Evolutionary conservation across 2,888 invertebrate species (phyloP).

Genomic region (Chesias legatella): DNA sequence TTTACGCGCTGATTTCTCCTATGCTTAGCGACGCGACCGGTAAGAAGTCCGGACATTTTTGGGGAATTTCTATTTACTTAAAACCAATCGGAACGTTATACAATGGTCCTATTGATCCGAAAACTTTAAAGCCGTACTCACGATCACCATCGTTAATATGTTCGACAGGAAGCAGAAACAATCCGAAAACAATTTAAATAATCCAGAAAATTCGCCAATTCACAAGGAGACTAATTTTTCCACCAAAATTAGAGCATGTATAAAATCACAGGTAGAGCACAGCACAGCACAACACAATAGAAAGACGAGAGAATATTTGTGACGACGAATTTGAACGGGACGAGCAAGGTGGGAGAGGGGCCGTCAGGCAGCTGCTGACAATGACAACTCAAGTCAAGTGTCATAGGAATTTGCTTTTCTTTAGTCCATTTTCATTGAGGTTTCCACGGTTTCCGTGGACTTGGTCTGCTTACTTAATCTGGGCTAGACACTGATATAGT

Average conservation of each 20-base stretch:
- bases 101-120: slow-evolving; percentile 45
- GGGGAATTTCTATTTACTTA: slow-evolving; percentile 33
- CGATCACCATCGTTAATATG: slow-evolving; percentile 48
- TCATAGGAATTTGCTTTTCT: too few relatives aligned
- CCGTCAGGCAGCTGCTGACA: too few relatives aligned
- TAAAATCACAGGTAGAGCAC: slow-evolving; percentile 41
- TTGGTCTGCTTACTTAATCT: too few relatives aligned
- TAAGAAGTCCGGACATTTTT: slow-evolving; percentile 66
- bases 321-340: slow-evolving; percentile 20
- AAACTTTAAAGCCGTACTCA: slow-evolving; percentile 53
- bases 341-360: slow-evolving; percentile 22
- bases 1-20: slow-evolving; percentile 59
- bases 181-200: slow-evolving; percentile 4
- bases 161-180: slow-evolving; percentile 31
- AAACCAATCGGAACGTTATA: slow-evolving; percentile 33
- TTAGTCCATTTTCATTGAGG: too few relatives aligned
- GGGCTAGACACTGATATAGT: too few relatives aligned
- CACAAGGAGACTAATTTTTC: slow-evolving; percentile 28
- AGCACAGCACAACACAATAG: slow-evolving; percentile 31
- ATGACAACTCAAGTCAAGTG: too few relatives aligned
- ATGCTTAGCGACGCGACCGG: slow-evolving; percentile 67
- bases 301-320: slow-evolving; percentile 33
- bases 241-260: slow-evolving; percentile 31
- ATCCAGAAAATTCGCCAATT: slow-evolving; percentile 18
- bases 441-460: too few relatives aligned